These are phyloP conservation scores for Chromobotia macracanthus DNA, from an alignment of 2,797 vertebrate genomes.

Conservation along the genomic window DNA sequence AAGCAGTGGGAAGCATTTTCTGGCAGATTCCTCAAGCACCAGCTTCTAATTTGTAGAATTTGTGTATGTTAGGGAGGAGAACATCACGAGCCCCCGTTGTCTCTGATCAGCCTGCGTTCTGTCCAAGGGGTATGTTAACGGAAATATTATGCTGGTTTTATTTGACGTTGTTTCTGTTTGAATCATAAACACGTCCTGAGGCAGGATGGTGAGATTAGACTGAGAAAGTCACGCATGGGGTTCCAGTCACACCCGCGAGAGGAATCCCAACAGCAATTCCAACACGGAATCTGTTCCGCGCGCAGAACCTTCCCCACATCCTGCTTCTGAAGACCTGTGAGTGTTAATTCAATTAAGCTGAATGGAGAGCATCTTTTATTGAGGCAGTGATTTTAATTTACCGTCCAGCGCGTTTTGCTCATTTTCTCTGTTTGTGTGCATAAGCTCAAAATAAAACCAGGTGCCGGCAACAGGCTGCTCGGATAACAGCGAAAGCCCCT, in stretches of 20 bases:
- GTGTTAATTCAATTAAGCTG: too few relatives aligned
- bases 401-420: conserved; percentile 8
- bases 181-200: conserved; percentile 69
- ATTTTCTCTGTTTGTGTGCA: conserved; percentile 35
- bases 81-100: conserved; percentile 43
- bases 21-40: conserved; percentile 50
- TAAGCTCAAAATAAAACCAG: conserved; percentile 47
- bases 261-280: conserved; percentile 1
- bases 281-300: not conserved
- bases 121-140: conserved; percentile 72
- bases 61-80: conserved; percentile 61
- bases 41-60: conserved; percentile 67
- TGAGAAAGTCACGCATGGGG: conserved; percentile 16
- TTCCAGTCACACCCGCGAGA: conserved; percentile 26
- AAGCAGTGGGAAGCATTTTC: conserved; percentile 15
- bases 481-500: conserved; percentile 27
- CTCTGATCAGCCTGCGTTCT: conserved; percentile 61
- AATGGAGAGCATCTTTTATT: conserved; percentile 33
- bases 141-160: conserved; percentile 82
- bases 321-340: not conserved
- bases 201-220: conserved; percentile 47
- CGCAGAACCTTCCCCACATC: not conserved
- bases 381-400: conserved; percentile 33
- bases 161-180: conserved; percentile 73
- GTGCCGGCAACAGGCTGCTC: conserved; percentile 45